A percentile compares a stretch with the other conserved stretches of the same genome.
Conservation (phyloP, 2,113 vertebrate species). For the Suricata suricatta region DNA sequence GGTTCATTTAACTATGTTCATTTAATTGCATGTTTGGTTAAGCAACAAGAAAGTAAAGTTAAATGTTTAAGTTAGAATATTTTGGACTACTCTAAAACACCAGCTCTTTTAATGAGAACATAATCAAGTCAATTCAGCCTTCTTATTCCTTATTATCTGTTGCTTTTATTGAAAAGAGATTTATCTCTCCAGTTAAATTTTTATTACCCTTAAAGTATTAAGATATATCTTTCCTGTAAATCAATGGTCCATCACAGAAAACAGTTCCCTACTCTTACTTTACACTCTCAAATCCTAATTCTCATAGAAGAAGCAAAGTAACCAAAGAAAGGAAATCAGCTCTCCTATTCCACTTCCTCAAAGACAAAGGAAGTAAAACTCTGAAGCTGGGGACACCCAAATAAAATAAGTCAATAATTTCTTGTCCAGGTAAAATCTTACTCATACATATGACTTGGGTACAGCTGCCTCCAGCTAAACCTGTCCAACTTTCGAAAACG, state of each 20-base stretch:
- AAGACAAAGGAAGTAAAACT: neutral
- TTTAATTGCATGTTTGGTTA: neutral
- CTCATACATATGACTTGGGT: neutral
- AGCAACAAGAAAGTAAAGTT: slow-evolving; percentile 47
- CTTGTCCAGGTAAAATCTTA: neutral
- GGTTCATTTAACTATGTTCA: neutral
- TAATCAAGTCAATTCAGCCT: neutral
- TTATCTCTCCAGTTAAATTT: neutral
- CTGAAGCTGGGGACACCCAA: neutral
- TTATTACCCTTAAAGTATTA: neutral
- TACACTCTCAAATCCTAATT: slow-evolving; percentile 23
- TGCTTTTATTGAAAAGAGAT: neutral
- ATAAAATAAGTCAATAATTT: neutral
- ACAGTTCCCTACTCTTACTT: slow-evolving; percentile 10
- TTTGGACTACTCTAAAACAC: neutral
- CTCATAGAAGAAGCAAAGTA: neutral
- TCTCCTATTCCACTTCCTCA: neutral
- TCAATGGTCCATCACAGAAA: neutral
- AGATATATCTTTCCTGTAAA: neutral
- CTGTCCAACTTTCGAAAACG: slow-evolving; percentile 33
- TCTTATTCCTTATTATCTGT: neutral
- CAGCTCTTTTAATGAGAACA: neutral
- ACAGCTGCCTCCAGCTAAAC: neutral
- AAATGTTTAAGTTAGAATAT: neutral
- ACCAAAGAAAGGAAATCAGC: neutral